Evolutionary conservation across 1,140 invertebrate species (phyloP).

Genomic region (Rhopalosiphum maidis): DNA sequence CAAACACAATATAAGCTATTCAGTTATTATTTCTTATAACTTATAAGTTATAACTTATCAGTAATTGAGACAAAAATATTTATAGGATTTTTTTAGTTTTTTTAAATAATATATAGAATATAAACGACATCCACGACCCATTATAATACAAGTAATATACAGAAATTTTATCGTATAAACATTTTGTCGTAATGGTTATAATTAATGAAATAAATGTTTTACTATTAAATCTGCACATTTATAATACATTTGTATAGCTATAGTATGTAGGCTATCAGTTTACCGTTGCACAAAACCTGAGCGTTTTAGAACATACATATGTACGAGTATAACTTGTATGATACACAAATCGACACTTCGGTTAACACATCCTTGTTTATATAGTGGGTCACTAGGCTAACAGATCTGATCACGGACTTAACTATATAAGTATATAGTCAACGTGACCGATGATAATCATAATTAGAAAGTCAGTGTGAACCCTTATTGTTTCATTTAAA

Average conservation of each 20-base stretch:
- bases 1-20: neutral
- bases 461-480: slow-evolving; percentile 19
- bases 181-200: neutral
- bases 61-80: too few relatives aligned
- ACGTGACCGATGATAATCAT: slow-evolving; percentile 35
- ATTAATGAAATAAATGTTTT: neutral
- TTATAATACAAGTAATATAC: neutral
- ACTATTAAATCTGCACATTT: neutral
- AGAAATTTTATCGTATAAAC: neutral
- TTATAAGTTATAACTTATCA: too few relatives aligned
- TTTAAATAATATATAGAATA: neutral
- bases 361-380: slow-evolving; percentile 48
- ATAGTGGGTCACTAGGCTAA: slow-evolving; percentile 54
- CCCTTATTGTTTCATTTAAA: slow-evolving; percentile 26
- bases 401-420: slow-evolving; percentile 24
- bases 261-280: slow-evolving; percentile 39
- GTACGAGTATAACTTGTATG: neutral
- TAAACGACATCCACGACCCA: neutral
- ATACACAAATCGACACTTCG: slow-evolving; percentile 52
- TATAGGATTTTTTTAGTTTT: neutral
- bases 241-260: neutral
- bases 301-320: neutral
- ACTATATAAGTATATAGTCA: neutral
- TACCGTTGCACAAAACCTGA: slow-evolving; percentile 12
- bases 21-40: neutral